These are phyloP conservation scores for Columba janthina DNA, from an alignment of 2,113 vertebrate species.

Conservation along the genomic window DNA sequence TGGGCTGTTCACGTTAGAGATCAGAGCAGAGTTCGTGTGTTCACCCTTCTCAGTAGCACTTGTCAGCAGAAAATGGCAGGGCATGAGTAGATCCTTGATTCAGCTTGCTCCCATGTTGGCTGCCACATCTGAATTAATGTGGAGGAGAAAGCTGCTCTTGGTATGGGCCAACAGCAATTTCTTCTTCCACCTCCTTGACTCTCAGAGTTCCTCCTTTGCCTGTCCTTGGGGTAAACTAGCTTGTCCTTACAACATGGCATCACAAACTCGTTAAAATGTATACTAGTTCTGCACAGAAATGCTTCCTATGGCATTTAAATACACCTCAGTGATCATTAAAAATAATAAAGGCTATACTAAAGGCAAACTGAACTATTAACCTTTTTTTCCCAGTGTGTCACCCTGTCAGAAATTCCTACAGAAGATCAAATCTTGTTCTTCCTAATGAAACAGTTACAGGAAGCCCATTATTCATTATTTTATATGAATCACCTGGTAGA, in stretches of 20 bases:
- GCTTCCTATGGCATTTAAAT: not conserved
- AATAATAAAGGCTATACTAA: constrained; percentile 18
- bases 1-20: not conserved
- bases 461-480: not conserved
- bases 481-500: not conserved
- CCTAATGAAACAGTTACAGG: not conserved
- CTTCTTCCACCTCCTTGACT: not conserved
- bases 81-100: not conserved
- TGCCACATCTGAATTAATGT: not conserved
- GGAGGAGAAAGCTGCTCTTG: not conserved
- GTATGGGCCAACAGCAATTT: not conserved
- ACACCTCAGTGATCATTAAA: not conserved
- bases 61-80: not conserved
- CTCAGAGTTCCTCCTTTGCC: not conserved
- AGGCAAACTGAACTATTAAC: not conserved
- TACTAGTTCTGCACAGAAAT: not conserved
- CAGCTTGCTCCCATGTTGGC: not conserved
- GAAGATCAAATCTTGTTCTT: not conserved
- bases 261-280: not conserved
- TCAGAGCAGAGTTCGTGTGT: not conserved
- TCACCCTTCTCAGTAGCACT: not conserved
- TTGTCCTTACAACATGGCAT: not conserved
- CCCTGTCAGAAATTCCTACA: not conserved
- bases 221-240: not conserved
- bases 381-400: not conserved